phyloP scores from a whole-genome alignment of 2,888 invertebrate genomes.

The Drosophila borborema region DNA sequence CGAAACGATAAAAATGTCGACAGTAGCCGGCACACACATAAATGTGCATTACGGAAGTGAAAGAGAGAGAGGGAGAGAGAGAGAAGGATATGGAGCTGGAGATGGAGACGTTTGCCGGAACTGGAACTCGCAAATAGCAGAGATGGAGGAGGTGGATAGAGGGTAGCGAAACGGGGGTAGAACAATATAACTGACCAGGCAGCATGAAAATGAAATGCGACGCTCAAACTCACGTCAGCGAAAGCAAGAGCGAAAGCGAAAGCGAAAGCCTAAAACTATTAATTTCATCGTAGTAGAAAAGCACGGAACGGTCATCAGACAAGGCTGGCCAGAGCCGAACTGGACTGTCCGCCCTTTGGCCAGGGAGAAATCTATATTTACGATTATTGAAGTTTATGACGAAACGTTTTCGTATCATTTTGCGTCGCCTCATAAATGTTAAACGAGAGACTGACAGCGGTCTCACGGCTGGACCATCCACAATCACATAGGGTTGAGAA shows the following conservation, averaged over 20 bases:
- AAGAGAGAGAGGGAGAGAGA: background rate
- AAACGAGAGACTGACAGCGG: slow-evolving; percentile 55
- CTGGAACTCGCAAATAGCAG: slow-evolving; percentile 10
- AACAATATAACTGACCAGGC: slow-evolving; percentile 68
- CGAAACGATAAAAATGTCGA: slow-evolving; percentile 77
- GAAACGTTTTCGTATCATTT: slow-evolving; percentile 82
- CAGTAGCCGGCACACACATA: slow-evolving; percentile 54
- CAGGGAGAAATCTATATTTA: slow-evolving; percentile 82
- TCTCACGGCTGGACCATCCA: slow-evolving; percentile 20
- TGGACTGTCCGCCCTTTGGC: slow-evolving; percentile 39
- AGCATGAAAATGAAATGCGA: slow-evolving; percentile 75
- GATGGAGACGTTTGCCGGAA: slow-evolving; percentile 13
- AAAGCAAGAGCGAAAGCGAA: slow-evolving; percentile 36
- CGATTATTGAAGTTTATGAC: slow-evolving; percentile 84
- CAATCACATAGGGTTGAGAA: slow-evolving; percentile 46
- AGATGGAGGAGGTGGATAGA: background rate
- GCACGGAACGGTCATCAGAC: background rate
- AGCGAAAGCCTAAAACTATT: slow-evolving; percentile 77
- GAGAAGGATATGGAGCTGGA: background rate
- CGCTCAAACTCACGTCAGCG: slow-evolving; percentile 44
- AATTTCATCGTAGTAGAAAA: slow-evolving; percentile 66
- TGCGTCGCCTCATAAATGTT: slow-evolving; percentile 80
- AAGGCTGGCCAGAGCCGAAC: background rate
- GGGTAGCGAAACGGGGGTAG: background rate
- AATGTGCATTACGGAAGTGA: slow-evolving; percentile 69